These are phyloP conservation scores for Hemicrepidius hirtus DNA, from an alignment of 2,888 invertebrate species.

Conservation along the genomic window DNA sequence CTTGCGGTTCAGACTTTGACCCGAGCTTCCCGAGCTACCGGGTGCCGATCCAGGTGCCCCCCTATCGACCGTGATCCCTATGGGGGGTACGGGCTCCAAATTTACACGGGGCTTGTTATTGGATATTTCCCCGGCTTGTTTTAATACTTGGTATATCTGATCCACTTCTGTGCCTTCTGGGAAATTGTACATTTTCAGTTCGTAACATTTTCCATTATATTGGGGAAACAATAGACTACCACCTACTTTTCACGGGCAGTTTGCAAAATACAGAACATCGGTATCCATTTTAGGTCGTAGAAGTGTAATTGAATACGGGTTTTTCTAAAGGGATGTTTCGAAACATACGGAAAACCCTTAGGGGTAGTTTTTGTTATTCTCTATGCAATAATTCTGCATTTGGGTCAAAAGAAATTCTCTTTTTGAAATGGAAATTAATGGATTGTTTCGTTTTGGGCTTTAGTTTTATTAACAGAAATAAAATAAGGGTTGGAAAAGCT, in stretches of 20 bases:
- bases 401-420: too few relatives aligned
- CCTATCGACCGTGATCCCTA: slow-evolving; percentile 69
- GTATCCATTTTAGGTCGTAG: neutral
- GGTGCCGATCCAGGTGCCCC: slow-evolving; percentile 65
- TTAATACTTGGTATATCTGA: slow-evolving; percentile 95
- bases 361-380: too few relatives aligned
- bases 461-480: too few relatives aligned
- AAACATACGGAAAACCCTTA: too few relatives aligned
- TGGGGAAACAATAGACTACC: slow-evolving; percentile 21
- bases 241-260: slow-evolving; percentile 20
- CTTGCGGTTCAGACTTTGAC: slow-evolving; percentile 73
- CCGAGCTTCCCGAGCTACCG: slow-evolving; percentile 73
- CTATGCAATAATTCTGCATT: too few relatives aligned
- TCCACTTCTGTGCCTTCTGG: slow-evolving; percentile 80
- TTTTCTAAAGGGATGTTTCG: too few relatives aligned
- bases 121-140: slow-evolving; percentile 93
- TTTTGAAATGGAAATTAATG: too few relatives aligned
- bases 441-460: too few relatives aligned
- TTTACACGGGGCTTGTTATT: slow-evolving; percentile 71
- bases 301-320: too few relatives aligned
- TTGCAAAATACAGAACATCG: slow-evolving; percentile 24
- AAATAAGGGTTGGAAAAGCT: too few relatives aligned
- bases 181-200: slow-evolving; percentile 46
- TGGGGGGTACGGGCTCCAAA: slow-evolving; percentile 69
- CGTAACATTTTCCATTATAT: slow-evolving; percentile 21